A percentile compares a stretch with the other conserved stretches of the same genome.
These are phyloP conservation scores for Morbakka virulenta DNA, from an alignment of 30 jellyfish, hydroid and myxozoan species.

Conservation along the genomic window DNA sequence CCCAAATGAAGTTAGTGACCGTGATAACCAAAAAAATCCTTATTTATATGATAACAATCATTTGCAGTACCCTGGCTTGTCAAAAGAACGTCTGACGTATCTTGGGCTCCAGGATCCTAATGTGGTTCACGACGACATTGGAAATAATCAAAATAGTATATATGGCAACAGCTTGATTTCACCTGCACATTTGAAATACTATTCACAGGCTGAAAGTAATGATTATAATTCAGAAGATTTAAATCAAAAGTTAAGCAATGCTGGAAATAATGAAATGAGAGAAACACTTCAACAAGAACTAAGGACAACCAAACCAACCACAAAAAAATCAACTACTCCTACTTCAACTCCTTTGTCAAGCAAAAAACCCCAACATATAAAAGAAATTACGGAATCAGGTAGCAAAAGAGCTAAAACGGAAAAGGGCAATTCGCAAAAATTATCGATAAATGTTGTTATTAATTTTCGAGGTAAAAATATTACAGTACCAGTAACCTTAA, in stretches of 20 bases:
- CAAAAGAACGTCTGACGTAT: neutral
- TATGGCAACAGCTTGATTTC: neutral
- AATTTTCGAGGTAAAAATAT: neutral
- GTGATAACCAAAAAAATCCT: no score
- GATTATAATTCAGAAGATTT: neutral
- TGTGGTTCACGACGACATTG: neutral
- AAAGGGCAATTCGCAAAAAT: neutral
- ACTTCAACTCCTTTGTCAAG: no score
- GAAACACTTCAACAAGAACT: no score
- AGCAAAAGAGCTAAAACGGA: no score
- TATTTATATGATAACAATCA: neutral
- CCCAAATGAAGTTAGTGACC: no score
- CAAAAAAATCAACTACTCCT: no score
- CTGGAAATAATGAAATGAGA: neutral
- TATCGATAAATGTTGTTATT: neutral
- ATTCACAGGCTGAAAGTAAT: neutral
- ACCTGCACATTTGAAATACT: neutral
- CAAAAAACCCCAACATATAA: no score
- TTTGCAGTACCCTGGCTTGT: neutral
- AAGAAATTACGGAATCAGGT: no score
- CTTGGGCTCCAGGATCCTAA: neutral
- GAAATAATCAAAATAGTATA: neutral
- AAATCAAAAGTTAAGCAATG: neutral
- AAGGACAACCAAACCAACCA: no score
- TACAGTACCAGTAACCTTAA: neutral